Conservation (phyloP, 64 coral and sea anemone species). For the Platygyra sinensis region DNA sequence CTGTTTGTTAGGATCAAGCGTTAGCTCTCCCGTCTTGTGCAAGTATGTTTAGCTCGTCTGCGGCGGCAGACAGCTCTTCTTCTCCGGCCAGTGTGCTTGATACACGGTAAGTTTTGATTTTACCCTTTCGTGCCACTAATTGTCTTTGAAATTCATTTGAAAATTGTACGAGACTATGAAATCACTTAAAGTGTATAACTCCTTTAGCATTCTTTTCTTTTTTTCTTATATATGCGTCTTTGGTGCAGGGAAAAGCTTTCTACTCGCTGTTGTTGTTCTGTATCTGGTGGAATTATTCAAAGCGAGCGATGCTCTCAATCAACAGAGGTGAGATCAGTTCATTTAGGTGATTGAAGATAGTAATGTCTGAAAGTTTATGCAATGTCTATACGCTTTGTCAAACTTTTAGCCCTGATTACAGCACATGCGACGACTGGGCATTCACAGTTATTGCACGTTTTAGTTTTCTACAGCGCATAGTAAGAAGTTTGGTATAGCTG, state of each 20-base stretch:
- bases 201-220: background rate
- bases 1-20: slow-evolving; percentile 76
- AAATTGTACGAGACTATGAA: no score
- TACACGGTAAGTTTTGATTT: slow-evolving; percentile 63
- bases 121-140: no score
- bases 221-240: slow-evolving; percentile 77
- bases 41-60: slow-evolving; percentile 66
- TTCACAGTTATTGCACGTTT: no score
- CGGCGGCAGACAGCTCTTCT: background rate
- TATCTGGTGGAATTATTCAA: slow-evolving; percentile 88
- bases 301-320: slow-evolving; percentile 35
- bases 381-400: no score
- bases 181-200: background rate
- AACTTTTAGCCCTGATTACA: no score
- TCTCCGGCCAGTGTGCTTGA: slow-evolving; percentile 46
- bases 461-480: no score
- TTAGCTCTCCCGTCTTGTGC: slow-evolving; percentile 81
- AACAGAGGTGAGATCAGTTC: slow-evolving; percentile 2
- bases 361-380: no score
- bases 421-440: no score
- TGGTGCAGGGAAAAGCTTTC: slow-evolving; percentile 95
- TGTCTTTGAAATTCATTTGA: no score
- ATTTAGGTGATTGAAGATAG: no score
- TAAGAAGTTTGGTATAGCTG: no score
- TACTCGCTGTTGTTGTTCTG: slow-evolving; percentile 79